These are phyloP conservation scores for Bovichtus variegatus DNA, from an alignment of 2,797 vertebrate species.

Conservation along the genomic window DNA sequence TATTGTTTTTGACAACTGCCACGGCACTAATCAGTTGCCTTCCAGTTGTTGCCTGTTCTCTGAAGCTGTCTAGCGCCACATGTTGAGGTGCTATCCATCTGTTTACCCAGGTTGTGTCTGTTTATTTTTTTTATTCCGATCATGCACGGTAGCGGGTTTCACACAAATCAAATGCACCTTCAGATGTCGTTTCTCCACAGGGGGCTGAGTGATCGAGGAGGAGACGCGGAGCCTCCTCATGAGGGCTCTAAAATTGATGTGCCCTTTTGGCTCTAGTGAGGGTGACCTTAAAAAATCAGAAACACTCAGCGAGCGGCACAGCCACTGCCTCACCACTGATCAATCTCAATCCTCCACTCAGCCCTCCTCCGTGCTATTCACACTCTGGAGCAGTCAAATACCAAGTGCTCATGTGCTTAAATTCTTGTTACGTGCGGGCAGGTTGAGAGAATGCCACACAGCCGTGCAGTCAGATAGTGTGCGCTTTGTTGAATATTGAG, in stretches of 20 bases:
- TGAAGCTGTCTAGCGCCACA: conserved; percentile 47
- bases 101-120: conserved; percentile 66
- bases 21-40: conserved; percentile 54
- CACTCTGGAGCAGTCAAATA: conserved; percentile 55
- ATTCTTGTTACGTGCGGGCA: conserved; percentile 46
- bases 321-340: conserved; percentile 77
- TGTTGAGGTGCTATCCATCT: conserved; percentile 67
- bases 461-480: conserved; percentile 41
- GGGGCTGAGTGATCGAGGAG: conserved; percentile 83
- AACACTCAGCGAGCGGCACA: conserved; percentile 76
- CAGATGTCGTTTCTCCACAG: conserved; percentile 79
- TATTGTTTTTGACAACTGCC: conserved; percentile 70
- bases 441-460: conserved; percentile 45
- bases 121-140: conserved; percentile 74
- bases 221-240: conserved; percentile 76
- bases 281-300: conserved; percentile 86
- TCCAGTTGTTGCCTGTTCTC: conserved; percentile 58
- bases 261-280: conserved; percentile 84
- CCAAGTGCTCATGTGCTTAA: conserved; percentile 57
- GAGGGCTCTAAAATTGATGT: conserved; percentile 87
- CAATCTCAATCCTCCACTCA: conserved; percentile 75
- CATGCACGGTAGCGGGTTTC: conserved; percentile 71
- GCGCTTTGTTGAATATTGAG: conserved; percentile 60
- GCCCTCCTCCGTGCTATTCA: conserved; percentile 64
- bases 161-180: conserved; percentile 85